phyloP scores from a whole-genome alignment of 2,888 invertebrate genomes.

The Parnassius mnemosyne region DNA sequence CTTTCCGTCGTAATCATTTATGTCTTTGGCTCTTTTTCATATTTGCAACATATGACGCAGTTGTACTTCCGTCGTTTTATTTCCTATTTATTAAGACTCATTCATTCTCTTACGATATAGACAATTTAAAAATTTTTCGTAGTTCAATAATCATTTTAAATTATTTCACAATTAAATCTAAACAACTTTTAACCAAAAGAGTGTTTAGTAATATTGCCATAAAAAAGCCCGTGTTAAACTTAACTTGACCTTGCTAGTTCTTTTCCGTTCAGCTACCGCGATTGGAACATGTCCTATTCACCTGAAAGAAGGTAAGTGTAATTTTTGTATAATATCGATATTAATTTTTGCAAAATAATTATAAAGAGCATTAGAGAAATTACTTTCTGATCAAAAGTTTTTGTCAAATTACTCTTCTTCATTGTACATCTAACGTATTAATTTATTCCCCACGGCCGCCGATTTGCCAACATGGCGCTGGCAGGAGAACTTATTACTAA shows the following conservation, averaged over 20 bases:
- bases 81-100: conserved; percentile 54
- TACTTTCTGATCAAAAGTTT: conserved; percentile 25
- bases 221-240: conserved; percentile 69
- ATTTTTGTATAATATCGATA: conserved; percentile 50
- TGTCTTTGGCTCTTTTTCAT: conserved; percentile 8
- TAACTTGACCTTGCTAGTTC: conserved; percentile 81
- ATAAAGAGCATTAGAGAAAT: conserved; percentile 33
- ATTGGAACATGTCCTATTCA: conserved; percentile 91
- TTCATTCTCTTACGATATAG: conserved; percentile 42
- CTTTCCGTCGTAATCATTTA: background rate
- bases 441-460: conserved; percentile 62
- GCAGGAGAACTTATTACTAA: conserved; percentile 63
- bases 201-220: conserved; percentile 29
- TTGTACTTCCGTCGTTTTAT: conserved; percentile 65
- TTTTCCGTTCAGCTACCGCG: conserved; percentile 89
- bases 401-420: conserved; percentile 18
- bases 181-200: conserved; percentile 32
- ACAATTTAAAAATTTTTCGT: conserved; percentile 36
- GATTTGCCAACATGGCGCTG: conserved; percentile 81
- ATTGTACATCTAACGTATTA: conserved; percentile 35
- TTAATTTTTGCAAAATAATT: conserved; percentile 42
- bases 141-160: conserved; percentile 48
- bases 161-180: conserved; percentile 44
- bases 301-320: conserved; percentile 89
- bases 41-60: conserved; percentile 28